Evolutionary conservation across 23 tunicate genomes (phyloP).

Genomic region (Styela clava): DNA sequence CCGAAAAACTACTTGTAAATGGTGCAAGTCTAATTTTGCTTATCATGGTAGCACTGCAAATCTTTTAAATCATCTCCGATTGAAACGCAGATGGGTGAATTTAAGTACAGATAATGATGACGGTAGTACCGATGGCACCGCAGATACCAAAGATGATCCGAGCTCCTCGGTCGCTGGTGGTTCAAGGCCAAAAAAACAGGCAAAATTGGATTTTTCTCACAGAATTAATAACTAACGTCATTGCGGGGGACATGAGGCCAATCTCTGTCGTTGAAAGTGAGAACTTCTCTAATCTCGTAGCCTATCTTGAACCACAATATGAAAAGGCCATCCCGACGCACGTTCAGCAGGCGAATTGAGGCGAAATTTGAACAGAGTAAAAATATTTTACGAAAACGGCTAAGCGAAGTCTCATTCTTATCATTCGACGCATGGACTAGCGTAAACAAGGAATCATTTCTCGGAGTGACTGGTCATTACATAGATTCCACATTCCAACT

Average conservation of each 20-base stretch:
- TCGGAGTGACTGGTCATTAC: no score
- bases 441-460: background rate
- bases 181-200: background rate
- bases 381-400: no score
- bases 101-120: background rate
- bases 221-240: background rate
- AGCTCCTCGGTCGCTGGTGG: no score
- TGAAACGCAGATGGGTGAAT: background rate
- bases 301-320: no score
- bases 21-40: no score
- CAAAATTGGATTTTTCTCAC: background rate
- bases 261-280: background rate
- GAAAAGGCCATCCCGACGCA: no score
- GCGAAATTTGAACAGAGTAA: no score
- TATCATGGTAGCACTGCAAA: no score
- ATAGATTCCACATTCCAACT: background rate
- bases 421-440: constrained; percentile 1
- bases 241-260: background rate
- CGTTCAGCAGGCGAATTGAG: no score
- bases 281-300: background rate
- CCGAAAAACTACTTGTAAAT: no score
- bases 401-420: background rate
- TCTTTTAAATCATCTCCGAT: background rate
- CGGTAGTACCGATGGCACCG: no score
- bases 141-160: background rate